Conservation (phyloP, 2,797 vertebrate genomes). For the Danionella dracula region DNA sequence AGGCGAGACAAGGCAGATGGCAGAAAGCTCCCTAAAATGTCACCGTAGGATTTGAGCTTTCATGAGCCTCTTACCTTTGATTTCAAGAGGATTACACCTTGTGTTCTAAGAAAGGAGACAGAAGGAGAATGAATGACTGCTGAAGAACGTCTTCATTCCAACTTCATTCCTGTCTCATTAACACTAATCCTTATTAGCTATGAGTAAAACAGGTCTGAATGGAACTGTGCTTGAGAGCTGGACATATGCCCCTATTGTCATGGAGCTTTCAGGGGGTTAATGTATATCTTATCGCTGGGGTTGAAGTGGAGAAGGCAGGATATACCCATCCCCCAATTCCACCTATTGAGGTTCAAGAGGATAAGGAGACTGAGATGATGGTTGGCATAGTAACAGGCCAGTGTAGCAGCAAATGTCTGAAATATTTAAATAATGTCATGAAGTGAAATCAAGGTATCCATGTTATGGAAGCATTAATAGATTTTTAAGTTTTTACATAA, state of each 20-base stretch:
- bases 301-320: conserved; percentile 25
- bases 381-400: conserved; percentile 40
- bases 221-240: conserved; percentile 53
- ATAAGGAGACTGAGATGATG: not conserved
- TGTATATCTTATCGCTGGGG: conserved; percentile 49
- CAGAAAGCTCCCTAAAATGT: conserved; percentile 55
- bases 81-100: conserved; percentile 77
- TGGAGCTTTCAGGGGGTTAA: conserved; percentile 67
- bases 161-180: conserved; percentile 68
- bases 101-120: conserved; percentile 63
- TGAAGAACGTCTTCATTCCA: conserved; percentile 72
- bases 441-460: conserved; percentile 36
- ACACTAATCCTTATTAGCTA: conserved; percentile 75
- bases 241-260: conserved; percentile 70
- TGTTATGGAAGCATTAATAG: conserved; percentile 22
- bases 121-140: conserved; percentile 57
- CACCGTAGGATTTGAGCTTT: conserved; percentile 57
- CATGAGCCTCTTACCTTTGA: conserved; percentile 75
- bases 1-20: conserved; percentile 29
- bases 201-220: conserved; percentile 58
- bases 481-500: not conserved
- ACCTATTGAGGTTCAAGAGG: conserved; percentile 3
- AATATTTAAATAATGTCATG: conserved; percentile 29
- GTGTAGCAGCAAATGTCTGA: conserved; percentile 17
- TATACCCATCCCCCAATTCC: conserved; percentile 16